Evolutionary conservation across 2,797 vertebrate species (phyloP), one percentile per base, ranked within the genome.

Genomic region (Manis crassicaudata): DNA sequence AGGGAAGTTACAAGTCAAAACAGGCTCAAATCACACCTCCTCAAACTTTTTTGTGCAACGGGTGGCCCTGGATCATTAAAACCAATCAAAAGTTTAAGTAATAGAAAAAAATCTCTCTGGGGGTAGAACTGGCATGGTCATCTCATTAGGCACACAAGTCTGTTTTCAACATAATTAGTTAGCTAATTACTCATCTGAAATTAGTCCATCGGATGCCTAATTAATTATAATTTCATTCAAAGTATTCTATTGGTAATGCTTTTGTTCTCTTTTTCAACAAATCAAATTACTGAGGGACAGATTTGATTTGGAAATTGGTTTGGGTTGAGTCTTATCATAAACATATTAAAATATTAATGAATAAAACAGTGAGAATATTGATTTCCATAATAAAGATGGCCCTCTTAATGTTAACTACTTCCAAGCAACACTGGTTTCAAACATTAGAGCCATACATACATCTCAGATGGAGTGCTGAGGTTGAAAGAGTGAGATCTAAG

Each of bases 271-370:
- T 93, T 60, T 79, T 93, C 9, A 29, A 92, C 11, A 94, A 97
- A 98, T 90, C 85, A 92, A 58, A 62, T 96, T 95, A 97, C 67
- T 84, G 92, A 96, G 60, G 85, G 72, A 97, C 98, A 97, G 93
- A 96, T 50, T 96, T 98, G 96, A 96, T 98, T 97, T 92, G 88
- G 96, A 98, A 98, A 97, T 96, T 43, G 12, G n/a, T 86, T 94
- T 97, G 70, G 90, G 97, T 96, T 97, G 88, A 83, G 37, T 83
- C 88, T 95, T 68, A 95, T 80, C 80, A 9, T 88, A 85, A 92
- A 65, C n/a, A 43, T 92, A 90, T 96, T 97, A 95, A 96, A 96
- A 93, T 96, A 94, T 97, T 93, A 97, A 96, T 97, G 96, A 97
- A 96, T 96, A 94, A 96, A 97, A 97, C 88, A 95, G 89, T 85